These are phyloP conservation scores for Stenodera caucasica DNA, from an alignment of 2,888 invertebrate species.

Conservation along the genomic window DNA sequence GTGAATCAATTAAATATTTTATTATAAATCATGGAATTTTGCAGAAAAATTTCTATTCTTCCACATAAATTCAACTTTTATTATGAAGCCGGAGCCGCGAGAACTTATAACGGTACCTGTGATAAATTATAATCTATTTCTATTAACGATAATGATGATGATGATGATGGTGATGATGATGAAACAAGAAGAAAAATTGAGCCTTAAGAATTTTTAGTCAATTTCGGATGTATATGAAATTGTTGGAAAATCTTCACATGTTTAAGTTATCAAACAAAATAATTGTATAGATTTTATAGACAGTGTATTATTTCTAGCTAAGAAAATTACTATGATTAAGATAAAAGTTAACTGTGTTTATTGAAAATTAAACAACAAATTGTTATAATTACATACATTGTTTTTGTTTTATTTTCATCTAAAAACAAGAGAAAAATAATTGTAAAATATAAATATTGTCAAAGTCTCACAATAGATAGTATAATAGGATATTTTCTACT, in stretches of 20 bases:
- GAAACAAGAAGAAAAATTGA: background rate
- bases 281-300: background rate
- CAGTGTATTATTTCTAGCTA: background rate
- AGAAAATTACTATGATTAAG: conserved; percentile 7
- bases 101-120: conserved; percentile 7
- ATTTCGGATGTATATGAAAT: background rate
- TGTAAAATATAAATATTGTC: too few species aligned
- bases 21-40: too few species aligned
- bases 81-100: too few species aligned
- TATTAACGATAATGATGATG: background rate
- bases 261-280: background rate
- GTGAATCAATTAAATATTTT: too few species aligned
- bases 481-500: too few species aligned
- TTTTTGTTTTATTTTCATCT: too few species aligned
- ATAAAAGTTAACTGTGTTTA: conserved; percentile 3
- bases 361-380: conserved; percentile 5
- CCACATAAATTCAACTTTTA: too few species aligned
- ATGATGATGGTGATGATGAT: background rate
- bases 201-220: background rate
- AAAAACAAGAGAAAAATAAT: too few species aligned
- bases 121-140: background rate
- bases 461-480: too few species aligned
- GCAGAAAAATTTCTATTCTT: too few species aligned
- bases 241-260: background rate
- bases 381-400: background rate